phyloP scores from a whole-genome alignment of 1,140 invertebrate species.

The Hyles vespertilio region DNA sequence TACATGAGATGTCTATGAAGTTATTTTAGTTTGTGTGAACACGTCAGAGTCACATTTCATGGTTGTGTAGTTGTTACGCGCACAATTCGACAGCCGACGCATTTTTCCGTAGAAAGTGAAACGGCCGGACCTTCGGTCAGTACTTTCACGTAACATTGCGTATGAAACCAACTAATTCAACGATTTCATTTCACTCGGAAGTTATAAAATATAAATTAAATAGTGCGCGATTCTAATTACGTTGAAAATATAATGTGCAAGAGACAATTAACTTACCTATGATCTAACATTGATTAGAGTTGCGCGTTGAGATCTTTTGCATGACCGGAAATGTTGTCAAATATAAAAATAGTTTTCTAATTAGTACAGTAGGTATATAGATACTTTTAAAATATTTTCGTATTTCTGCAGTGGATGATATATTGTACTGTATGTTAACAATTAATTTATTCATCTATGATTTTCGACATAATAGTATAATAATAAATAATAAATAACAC shows the following conservation, averaged over 20 bases:
- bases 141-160: constrained; percentile 37
- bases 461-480: too few species aligned
- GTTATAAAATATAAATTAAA: constrained; percentile 3
- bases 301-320: constrained; percentile 12
- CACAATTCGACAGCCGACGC: constrained; percentile 36
- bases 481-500: too few species aligned
- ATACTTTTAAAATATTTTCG: too few species aligned
- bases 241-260: too few species aligned
- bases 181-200: constrained; percentile 9
- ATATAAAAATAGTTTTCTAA: too few species aligned
- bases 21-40: constrained; percentile 1
- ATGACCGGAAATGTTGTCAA: not conserved
- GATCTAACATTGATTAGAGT: not conserved
- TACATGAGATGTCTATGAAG: too few species aligned
- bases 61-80: constrained; percentile 10
- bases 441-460: too few species aligned
- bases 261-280: too few species aligned
- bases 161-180: constrained; percentile 2
- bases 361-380: too few species aligned
- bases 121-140: constrained; percentile 40
- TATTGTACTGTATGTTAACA: not conserved
- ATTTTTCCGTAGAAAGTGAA: constrained; percentile 65
- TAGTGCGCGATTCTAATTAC: too few species aligned
- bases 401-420: too few species aligned
- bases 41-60: constrained; percentile 3